Evolutionary conservation across 2,888 invertebrate genomes (phyloP), one percentile per base, ranked within the genome.

Genomic region (Plemyria rubiginata): DNA sequence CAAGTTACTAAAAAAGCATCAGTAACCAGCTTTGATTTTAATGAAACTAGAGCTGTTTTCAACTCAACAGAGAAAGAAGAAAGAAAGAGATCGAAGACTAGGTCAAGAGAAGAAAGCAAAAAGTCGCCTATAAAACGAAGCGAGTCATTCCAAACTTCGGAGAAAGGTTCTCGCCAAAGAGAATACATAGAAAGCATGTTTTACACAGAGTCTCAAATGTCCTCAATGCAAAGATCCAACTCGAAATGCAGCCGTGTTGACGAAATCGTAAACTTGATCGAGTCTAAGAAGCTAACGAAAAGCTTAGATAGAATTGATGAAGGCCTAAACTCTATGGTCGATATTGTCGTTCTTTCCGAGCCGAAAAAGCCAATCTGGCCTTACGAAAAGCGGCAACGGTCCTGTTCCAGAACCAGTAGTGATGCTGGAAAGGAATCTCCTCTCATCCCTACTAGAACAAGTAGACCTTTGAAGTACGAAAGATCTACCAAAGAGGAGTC

Each of bases 241-340:
- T 60, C 65, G 0, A 87, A 89, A 81, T 87, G 86, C 58, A 92
- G 79, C 63, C 81, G 90, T 6, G 92, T 92, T 1, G 92, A 92
- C 67, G 92, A 93, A 84, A 92, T 92, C 53, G 89, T 92, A 0
- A 94, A 89, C 50, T 87, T 94, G 32, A 88, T 95, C 53, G 94
- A 95, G 78, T 94, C 95, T 1, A 93, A 94, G 56, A 93, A 94
- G 54, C 81, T 95, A 48, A 95, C 96, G 0, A 97, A 97, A 85
- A 97, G 97, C 70, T 85, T 97, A 52, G 97, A 97, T 70, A 93
- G 96, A 61, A 95, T 97, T 46, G 96, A 96, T 77, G 95, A 94
- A 79, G 95, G 96, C 15, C 81, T 96, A 28, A 94, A 96, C 75
- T 94, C 96, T 0, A 94, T 96, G 94, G 95, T 96, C 0, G 95